A percentile compares a stretch with the other conserved stretches of the same genome.
These are phyloP conservation scores for Xiphophorus hellerii DNA, from an alignment of 2,113 vertebrate species.

Conservation along the genomic window DNA sequence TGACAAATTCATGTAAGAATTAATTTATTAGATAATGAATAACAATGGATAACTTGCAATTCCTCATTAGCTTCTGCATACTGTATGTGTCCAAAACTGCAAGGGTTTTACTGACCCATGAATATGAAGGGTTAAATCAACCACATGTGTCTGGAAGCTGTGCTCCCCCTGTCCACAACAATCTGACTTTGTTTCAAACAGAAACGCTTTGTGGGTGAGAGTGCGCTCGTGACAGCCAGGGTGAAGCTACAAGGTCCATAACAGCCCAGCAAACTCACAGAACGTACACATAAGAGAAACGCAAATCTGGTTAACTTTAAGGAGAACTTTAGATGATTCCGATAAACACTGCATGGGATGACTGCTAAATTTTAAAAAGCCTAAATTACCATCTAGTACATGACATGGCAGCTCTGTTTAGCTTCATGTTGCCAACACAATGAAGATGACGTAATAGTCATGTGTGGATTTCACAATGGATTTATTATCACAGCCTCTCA, in stretches of 20 bases:
- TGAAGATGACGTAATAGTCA: conserved; percentile 56
- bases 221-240: conserved; percentile 73
- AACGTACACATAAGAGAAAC: conserved; percentile 25
- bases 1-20: no score
- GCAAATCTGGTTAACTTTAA: neutral
- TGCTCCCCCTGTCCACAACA: conserved; percentile 54
- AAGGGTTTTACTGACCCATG: conserved; percentile 5
- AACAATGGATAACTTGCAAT: neutral
- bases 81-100: neutral
- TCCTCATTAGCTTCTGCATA: neutral
- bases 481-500: conserved; percentile 54
- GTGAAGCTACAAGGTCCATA: conserved; percentile 70
- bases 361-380: neutral
- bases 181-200: conserved; percentile 72
- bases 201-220: conserved; percentile 61
- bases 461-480: conserved; percentile 70
- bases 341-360: neutral
- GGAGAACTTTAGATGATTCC: neutral
- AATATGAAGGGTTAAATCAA: conserved; percentile 52
- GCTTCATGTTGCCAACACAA: conserved; percentile 11
- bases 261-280: conserved; percentile 27
- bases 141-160: conserved; percentile 47
- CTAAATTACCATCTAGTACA: neutral
- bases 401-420: conserved; percentile 6
- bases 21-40: neutral